These are phyloP conservation scores for Turritopsis rubra DNA, from an alignment of 30 jellyfish, hydroid and myxozoan genomes.

Conservation along the genomic window DNA sequence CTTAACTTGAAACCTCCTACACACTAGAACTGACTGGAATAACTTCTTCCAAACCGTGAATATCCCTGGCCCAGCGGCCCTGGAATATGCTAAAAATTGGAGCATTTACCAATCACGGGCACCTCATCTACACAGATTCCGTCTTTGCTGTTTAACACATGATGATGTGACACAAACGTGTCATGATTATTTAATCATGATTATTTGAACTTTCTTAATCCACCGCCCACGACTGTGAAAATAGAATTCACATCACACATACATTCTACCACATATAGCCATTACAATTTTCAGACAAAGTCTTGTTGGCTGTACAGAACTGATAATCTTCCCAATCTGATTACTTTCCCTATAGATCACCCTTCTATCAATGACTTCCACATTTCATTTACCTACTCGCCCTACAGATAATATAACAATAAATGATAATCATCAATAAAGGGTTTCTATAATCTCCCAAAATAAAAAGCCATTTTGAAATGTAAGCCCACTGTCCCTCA, in stretches of 20 bases:
- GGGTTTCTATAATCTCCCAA: neutral
- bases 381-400: neutral
- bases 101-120: neutral
- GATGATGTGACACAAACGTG: neutral
- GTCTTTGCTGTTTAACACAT: neutral
- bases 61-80: neutral
- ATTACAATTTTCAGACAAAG: neutral
- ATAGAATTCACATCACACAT: neutral
- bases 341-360: neutral
- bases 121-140: neutral
- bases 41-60: neutral
- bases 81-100: neutral
- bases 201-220: neutral
- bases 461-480: neutral
- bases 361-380: neutral
- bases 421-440: neutral
- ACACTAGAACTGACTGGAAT: neutral
- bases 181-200: neutral
- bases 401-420: neutral
- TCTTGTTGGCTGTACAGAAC: neutral
- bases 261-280: neutral
- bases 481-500: neutral
- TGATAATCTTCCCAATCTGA: neutral
- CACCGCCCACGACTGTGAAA: neutral
- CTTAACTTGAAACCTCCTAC: neutral